Evolutionary conservation across 2,888 invertebrate species (phyloP).

Genomic region (Eupithecia inturbata): DNA sequence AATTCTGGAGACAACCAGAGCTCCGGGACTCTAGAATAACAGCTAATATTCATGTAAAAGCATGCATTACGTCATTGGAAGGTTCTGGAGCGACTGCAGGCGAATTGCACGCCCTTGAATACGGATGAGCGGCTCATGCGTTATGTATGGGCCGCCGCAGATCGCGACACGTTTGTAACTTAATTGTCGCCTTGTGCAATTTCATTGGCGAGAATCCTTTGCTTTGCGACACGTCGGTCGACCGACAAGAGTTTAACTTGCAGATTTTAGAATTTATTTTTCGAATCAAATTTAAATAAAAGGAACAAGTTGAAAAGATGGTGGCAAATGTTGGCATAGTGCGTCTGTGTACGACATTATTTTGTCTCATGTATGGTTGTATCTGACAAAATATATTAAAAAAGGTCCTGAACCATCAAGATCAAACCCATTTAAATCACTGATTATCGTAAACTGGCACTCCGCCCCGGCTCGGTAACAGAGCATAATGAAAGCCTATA

Average conservation of each 20-base stretch:
- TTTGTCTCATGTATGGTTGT: background rate
- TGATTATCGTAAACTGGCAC: background rate
- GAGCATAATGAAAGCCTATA: background rate
- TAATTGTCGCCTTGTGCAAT: conserved; percentile 38
- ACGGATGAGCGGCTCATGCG: conserved; percentile 37
- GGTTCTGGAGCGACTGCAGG: conserved; percentile 15
- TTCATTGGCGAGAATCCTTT: conserved; percentile 2
- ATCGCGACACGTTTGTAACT: conserved; percentile 44
- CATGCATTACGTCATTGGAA: conserved; percentile 16
- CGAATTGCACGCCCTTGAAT: conserved; percentile 38
- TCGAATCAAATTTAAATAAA: background rate
- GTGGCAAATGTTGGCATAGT: background rate
- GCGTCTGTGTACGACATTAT: background rate
- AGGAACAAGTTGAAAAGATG: background rate
- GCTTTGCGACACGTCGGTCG: conserved; percentile 4
- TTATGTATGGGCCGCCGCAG: conserved; percentile 23
- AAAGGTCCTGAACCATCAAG: background rate
- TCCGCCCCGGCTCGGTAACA: background rate
- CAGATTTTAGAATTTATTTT: background rate
- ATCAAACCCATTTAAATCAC: background rate
- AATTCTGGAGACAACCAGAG: conserved; percentile 44
- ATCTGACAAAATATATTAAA: background rate
- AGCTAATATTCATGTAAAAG: background rate
- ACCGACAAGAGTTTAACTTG: background rate
- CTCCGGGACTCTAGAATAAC: background rate